These are phyloP conservation scores for Uria lomvia DNA, from an alignment of 2,113 vertebrate genomes.

Conservation along the genomic window DNA sequence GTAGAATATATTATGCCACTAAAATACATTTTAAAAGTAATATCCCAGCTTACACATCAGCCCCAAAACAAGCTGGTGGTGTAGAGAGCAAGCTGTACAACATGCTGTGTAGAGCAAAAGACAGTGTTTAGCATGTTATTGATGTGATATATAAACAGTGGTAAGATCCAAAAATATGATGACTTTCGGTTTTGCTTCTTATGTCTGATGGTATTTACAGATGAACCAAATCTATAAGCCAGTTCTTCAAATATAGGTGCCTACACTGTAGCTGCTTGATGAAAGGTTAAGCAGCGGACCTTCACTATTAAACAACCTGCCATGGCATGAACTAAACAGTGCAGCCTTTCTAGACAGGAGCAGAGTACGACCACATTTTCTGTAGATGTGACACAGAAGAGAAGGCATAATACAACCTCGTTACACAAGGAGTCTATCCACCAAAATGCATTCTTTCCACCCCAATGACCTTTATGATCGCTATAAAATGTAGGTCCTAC, in stretches of 20 bases:
- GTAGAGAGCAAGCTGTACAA: conserved; percentile 20
- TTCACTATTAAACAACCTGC: neutral
- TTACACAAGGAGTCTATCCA: neutral
- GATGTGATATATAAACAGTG: conserved; percentile 34
- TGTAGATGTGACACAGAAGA: neutral
- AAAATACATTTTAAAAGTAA: conserved; percentile 17
- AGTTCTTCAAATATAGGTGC: neutral
- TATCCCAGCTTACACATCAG: conserved; percentile 26
- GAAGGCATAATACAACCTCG: neutral
- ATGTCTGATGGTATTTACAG: neutral
- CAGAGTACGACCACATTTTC: accelerated
- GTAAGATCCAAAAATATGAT: neutral
- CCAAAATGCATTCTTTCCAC: neutral
- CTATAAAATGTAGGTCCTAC: neutral
- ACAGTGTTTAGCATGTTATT: neutral
- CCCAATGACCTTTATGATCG: accelerated
- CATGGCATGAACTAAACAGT: neutral
- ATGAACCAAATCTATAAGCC: neutral
- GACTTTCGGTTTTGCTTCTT: neutral
- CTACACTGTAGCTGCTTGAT: neutral
- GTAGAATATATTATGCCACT: neutral
- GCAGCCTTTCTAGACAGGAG: neutral
- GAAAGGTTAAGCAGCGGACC: neutral
- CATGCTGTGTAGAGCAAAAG: neutral
- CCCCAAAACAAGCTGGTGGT: neutral